Base-by-base conservation (phyloP, 2,888 invertebrate species). In the Blastobasis lacticolella region DNA sequence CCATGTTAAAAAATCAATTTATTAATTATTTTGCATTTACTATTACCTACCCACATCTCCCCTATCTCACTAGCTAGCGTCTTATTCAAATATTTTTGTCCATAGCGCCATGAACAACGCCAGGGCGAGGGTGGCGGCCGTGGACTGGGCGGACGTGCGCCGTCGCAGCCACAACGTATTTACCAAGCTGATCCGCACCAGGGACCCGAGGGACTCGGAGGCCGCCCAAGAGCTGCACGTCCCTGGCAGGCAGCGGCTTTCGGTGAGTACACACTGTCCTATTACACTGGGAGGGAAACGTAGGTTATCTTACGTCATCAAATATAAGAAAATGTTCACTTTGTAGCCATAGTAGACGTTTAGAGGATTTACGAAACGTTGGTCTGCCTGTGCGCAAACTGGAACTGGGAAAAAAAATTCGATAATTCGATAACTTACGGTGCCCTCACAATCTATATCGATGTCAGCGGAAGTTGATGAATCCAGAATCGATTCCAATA, bases 161-260 rank as follows among this genome's bases (percentile, higher is more conserved):
- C 85, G 90, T 48, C 90, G 93, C 69, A 92, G 93, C 49, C 90
- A 94, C 69, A 92, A 93, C 63, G 84, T 95, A 57, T 94, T 96
- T 79, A 92, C 94, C 52, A 95, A 94, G 82, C 90, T 96, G 58
- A 95, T 96, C 73, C 91, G 96, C 56, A 96, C 96, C 58, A 94
- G 94, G 76, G 94, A 95, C 75, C 91, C 93, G 0, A 64, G 69
- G n/a, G 93, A 93, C 8, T 78, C 87, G n/a, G 89, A 94, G 54
- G 90, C 91, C 4, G 80, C 82, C 52, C 85, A 93, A 54, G 74
- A 88, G 58, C 60, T 83, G 53, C 57, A 78, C 51, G 60, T 75
- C 0, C 73, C 82, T 51, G 78, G 82, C 58, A 88, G 87, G 64
- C 89, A 92, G 63, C 94, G 94, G 76, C 86, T 95, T 62, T 92